Base-by-base conservation (phyloP, 2,797 vertebrate species). In the Eleutherodactylus coqui region DNA sequence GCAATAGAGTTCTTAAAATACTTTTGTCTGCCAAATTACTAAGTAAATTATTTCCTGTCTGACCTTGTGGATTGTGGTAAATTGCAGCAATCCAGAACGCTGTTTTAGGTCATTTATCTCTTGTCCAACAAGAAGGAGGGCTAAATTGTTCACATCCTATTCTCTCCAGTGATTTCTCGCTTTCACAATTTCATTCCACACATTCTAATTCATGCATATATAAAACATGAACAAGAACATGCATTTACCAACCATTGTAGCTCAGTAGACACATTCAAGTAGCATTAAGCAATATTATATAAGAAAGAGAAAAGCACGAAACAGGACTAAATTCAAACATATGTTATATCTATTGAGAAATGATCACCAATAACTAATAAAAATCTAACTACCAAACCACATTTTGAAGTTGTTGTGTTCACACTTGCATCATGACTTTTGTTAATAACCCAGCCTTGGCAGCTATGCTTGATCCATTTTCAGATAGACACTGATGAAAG, bases 21-120 rank as follows among this genome's bases (percentile, higher is more conserved):
- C 34, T 47, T 64, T 32, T 80, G 43, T 47, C 41, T 67, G 60
- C 78, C 78, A 80, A 34, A 80, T 67, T 47, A 49, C 41, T 49
- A 62, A 21, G 38, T 80, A 67, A 80, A 80, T 80, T 13, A 80
- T 80, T 80, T 80, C 78, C 60, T 80, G 16, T 67, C 49, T 80
- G 78, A 67, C 43, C 27, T 67, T 67, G 41, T n/a, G 19, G 60
- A 47, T 67, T 67, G 78, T 49, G 43, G 58, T 13, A 34, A 80
- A 67, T 27, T 80, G 60, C 43, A 81, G 21, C 62, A 69, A 81
- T 69, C 79, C 29, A 81, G 47, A 81, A 21, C 6, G 11, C 58
- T 62, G n/a, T 21, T 45, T 41, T 29, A 21, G 36, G 60, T 80
- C 27, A 67, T 45, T 32, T 67, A 67, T 47, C 17, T 47, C 43